These are phyloP conservation scores for Erebia palarica DNA, from an alignment of 2,888 invertebrate genomes.

Conservation along the genomic window DNA sequence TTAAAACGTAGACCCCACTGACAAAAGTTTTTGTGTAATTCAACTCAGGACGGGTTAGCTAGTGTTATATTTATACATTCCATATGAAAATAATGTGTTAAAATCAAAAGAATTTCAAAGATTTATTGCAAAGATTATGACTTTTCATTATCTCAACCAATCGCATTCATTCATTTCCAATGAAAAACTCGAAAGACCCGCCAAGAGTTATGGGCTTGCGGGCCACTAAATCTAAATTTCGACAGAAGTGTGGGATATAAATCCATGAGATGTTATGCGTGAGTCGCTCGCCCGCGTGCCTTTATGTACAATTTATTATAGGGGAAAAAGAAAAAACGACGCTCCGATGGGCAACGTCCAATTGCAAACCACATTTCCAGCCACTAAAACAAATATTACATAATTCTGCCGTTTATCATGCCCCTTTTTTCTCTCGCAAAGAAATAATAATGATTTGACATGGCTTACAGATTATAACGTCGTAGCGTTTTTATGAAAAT, in stretches of 20 bases:
- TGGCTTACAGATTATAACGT: not conserved
- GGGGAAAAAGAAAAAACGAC: conserved; percentile 63
- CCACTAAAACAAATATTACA: conserved; percentile 48
- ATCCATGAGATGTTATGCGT: conserved; percentile 80
- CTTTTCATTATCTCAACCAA: conserved; percentile 43
- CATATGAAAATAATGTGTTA: not conserved
- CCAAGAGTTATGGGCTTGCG: conserved; percentile 69
- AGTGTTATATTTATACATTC: not conserved
- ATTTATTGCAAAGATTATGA: conserved; percentile 26
- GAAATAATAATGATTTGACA: not conserved
- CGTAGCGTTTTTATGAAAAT: too few relatives aligned
- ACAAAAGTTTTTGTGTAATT: too few relatives aligned
- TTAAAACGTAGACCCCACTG: too few relatives aligned
- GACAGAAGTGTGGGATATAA: conserved; percentile 79
- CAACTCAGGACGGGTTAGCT: too few relatives aligned
- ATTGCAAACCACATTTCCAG: conserved; percentile 53
- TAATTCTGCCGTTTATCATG: conserved; percentile 40
- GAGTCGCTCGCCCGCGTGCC: conserved; percentile 73
- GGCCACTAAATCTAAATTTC: conserved; percentile 80
- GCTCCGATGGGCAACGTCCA: conserved; percentile 53
- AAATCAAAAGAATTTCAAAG: conserved; percentile 10
- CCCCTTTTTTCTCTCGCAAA: conserved; percentile 14
- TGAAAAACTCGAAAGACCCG: conserved; percentile 51
- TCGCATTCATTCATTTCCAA: conserved; percentile 54
- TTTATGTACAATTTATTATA: conserved; percentile 76